Base-by-base conservation (phyloP, 1,140 invertebrate genomes). In the Psilanteris sp. region DNA sequence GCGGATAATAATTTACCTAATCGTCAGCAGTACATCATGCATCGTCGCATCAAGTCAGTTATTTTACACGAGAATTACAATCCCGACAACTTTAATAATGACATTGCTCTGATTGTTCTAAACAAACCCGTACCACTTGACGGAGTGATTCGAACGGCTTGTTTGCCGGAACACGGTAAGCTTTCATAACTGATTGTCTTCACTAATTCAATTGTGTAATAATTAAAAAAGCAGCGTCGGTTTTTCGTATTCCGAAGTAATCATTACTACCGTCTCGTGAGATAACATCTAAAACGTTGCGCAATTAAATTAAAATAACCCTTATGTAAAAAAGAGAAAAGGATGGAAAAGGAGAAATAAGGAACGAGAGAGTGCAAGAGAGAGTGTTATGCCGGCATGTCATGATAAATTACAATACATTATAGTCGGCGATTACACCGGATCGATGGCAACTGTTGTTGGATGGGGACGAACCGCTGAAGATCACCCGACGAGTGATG, bases 71-170 rank as follows among this genome's bases (percentile, higher is more conserved):
- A 92, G 8, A 87, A 92, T 29, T 96, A 93, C 83, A 91, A 94
- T 82, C 81, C 89, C 0, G 89, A 89, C 10, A 94, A 90, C 1
- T 94, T 92, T 72, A 92, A 95, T 81, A 94, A 96, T 79, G 95
- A 96, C 77, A 95, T 96, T 48, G 95, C 94, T 0, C 85, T 96
- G 0, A 85, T 96, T 10, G 90, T 92, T 41, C 87, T 96, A 26
- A 90, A 92, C 57, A 78, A 89, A n/a, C 90, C 92, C 0, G 88
- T 95, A 0, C 85, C 90, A 3, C 89, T 92, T 24, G 90, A 90
- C 31, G 85, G 87, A 7, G 79, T 89, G 2, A 87, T 94, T 9
- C 89, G 91, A 77, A 93, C 94, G 1, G 92, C 93, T 6, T 96
- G 95, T 77, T 84, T 96, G 32, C 94, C 94, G 0, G 85, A 90